Percentiles rank a stretch among this genome's conserved stretches.
phyloP scores from a whole-genome alignment of 1,140 invertebrate species.

The Penaeus vannamei region DNA sequence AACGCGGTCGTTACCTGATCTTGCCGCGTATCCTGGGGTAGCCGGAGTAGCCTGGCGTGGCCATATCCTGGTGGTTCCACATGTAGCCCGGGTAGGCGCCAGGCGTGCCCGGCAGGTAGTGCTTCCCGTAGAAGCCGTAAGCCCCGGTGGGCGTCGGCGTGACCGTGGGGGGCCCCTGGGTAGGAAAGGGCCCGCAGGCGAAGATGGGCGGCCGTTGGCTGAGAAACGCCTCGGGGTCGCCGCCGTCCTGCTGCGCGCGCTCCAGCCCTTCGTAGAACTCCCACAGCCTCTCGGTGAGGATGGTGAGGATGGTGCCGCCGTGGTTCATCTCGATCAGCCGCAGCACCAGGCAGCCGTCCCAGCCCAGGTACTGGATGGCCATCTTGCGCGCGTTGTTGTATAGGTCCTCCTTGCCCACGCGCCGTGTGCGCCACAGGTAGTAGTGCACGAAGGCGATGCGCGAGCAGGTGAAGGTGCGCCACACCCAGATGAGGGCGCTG shows the following conservation, averaged over 20 bases:
- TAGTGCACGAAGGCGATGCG: conserved; percentile 71
- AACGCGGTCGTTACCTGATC: conserved; percentile 63
- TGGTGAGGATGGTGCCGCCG: conserved; percentile 71
- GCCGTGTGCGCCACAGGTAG: conserved; percentile 71
- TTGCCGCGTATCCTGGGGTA: conserved; percentile 68
- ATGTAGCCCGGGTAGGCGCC: conserved; percentile 66
- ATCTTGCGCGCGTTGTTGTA: conserved; percentile 71
- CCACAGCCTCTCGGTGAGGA: conserved; percentile 66
- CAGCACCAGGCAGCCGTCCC: conserved; percentile 73
- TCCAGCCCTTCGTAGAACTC: conserved; percentile 68
- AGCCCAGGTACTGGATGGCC: conserved; percentile 71
- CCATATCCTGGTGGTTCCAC: conserved; percentile 67
- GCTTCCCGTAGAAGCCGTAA: conserved; percentile 68
- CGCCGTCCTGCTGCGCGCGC: conserved; percentile 66
- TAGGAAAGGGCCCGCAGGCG: conserved; percentile 64
- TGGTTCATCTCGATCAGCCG: conserved; percentile 73
- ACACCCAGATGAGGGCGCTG: conserved; percentile 72
- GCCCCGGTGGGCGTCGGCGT: conserved; percentile 60
- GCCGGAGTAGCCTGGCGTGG: conserved; percentile 63
- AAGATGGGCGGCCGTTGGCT: conserved; percentile 66
- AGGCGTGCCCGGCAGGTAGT: conserved; percentile 66
- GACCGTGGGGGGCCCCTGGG: conserved; percentile 56
- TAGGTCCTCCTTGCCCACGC: conserved; percentile 70
- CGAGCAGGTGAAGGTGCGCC: conserved; percentile 71
- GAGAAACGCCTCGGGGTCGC: conserved; percentile 65